Percentiles rank a stretch among this genome's conserved stretches.
phyloP scores from a whole-genome alignment of 2,797 vertebrate species.

The Sphenodon punctatus region DNA sequence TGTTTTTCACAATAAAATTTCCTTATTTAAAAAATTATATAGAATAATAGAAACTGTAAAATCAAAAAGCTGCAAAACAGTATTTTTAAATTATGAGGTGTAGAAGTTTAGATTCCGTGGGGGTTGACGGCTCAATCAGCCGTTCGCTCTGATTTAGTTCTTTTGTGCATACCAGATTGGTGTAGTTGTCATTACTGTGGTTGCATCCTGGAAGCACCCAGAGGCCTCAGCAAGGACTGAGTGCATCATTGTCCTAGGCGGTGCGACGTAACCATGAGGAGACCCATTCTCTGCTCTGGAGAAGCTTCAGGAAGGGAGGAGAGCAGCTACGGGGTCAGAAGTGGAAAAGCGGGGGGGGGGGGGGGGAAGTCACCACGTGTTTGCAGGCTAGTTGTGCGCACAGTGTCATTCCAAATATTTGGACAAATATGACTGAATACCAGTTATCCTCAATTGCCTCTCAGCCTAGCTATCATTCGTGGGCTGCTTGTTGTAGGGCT shows the following conservation, averaged over 20 bases:
- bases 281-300: neutral
- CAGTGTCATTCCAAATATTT: neutral
- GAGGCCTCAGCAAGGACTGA: neutral
- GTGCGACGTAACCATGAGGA: neutral
- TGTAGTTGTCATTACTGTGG: neutral
- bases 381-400: neutral
- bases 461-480: neutral
- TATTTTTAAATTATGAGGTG: no score
- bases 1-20: no score
- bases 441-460: neutral
- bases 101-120: no score
- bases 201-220: fast-evolving
- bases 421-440: fast-evolving
- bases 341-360: neutral
- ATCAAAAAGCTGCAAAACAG: fast-evolving
- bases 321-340: fast-evolving
- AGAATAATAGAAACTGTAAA: no score
- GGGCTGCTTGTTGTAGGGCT: neutral
- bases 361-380: fast-evolving
- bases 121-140: no score
- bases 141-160: fast-evolving
- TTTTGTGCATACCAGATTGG: fast-evolving
- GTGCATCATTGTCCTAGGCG: fast-evolving
- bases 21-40: no score
- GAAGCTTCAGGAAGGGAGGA: no score